Conservation (phyloP, 2,113 vertebrate genomes). For the Rhodinocichla rosea region DNA sequence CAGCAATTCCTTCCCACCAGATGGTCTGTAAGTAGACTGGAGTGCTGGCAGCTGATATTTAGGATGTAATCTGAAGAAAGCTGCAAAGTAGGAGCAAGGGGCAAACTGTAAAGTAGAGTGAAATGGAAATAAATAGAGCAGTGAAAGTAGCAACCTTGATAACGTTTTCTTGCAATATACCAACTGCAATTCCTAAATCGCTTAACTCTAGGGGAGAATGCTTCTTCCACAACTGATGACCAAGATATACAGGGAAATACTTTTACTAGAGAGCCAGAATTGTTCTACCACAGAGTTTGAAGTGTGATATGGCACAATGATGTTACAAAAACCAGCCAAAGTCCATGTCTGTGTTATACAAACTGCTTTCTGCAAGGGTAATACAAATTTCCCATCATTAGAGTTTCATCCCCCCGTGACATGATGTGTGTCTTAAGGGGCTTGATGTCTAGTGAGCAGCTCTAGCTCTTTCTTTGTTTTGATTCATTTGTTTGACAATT, state of each 20-base stretch:
- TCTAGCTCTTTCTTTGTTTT: not conserved
- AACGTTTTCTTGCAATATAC: not conserved
- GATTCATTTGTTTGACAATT: slow-evolving; percentile 6
- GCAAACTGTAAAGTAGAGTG: not conserved
- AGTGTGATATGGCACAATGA: not conserved
- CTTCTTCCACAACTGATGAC: not conserved
- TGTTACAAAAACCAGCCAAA: not conserved
- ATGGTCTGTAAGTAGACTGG: not conserved
- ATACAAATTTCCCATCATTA: not conserved
- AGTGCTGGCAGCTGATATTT: not conserved
- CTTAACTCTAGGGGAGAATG: not conserved
- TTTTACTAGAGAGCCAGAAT: not conserved
- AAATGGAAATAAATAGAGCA: not conserved
- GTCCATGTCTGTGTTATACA: not conserved
- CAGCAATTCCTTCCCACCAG: not conserved
- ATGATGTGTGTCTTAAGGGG: not conserved
- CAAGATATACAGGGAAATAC: not conserved
- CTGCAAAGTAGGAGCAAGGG: not conserved
- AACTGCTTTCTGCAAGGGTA: not conserved
- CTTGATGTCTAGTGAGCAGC: not conserved
- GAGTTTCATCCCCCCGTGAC: not conserved
- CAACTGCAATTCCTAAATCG: not conserved
- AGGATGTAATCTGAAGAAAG: not conserved
- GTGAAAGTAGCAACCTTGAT: not conserved
- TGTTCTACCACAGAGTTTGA: not conserved